These are phyloP conservation scores for Berghia stephanieae DNA, from an alignment of 1,140 invertebrate genomes.

Conservation along the genomic window DNA sequence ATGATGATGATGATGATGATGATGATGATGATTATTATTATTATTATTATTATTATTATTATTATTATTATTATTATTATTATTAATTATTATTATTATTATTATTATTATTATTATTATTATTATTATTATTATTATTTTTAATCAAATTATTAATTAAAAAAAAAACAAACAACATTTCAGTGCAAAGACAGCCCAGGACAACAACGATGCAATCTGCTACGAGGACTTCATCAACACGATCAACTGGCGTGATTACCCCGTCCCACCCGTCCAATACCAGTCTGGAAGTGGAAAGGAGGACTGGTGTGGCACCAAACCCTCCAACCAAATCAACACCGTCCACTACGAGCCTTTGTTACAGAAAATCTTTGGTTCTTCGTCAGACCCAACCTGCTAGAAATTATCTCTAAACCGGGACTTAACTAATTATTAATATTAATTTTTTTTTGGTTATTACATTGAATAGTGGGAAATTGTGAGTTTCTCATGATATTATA, in stretches of 20 bases:
- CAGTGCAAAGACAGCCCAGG: constrained; percentile 20
- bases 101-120: neutral
- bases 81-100: neutral
- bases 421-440: constrained; percentile 2
- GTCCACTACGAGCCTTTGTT: constrained; percentile 52
- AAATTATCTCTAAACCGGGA: neutral
- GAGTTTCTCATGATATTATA: neutral
- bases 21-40: too few species aligned
- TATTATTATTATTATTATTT: neutral
- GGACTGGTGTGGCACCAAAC: constrained; percentile 49
- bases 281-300: constrained; percentile 45
- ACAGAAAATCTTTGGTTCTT: constrained; percentile 52
- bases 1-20: too few species aligned
- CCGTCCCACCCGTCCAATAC: constrained; percentile 53
- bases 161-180: neutral
- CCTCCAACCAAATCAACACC: constrained; percentile 40
- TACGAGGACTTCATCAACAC: constrained; percentile 52
- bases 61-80: neutral
- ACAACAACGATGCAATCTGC: constrained; percentile 17
- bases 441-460: constrained; percentile 19
- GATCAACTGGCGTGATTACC: constrained; percentile 61
- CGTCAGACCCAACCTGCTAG: neutral
- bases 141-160: neutral
- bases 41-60: neutral
- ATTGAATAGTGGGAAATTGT: neutral